Evolutionary conservation across 37 sponge, comb jelly and placozoan species (phyloP), one percentile per base, ranked within the genome.

Genomic region (Aphrocallistes beatrix): DNA sequence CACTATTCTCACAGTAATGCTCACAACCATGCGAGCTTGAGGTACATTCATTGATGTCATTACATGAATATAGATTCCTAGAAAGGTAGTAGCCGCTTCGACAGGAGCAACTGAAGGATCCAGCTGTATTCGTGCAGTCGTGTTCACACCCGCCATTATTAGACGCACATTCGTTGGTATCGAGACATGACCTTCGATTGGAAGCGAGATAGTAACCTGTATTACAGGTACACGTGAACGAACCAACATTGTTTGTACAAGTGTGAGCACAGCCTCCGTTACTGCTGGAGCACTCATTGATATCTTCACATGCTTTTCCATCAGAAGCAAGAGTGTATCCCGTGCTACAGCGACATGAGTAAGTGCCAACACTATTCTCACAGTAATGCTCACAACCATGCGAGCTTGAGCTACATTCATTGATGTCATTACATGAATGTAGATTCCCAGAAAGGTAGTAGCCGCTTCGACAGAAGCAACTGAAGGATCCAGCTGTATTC

Each of bases 91-190:
- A 87, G 10, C 84, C 87, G 1, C 39, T 0, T 0, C 83, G 39
- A 34, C 87, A 87, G 83, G 36, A 32, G 60, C 87, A 87, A 23
- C 25, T 28, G 48, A 81, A 88, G 23, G 37, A 19, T 0, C 88
- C 88, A 1, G 32, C 6, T 0, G 38, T 49, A 69, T 87, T 87
- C 0, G 45, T 47, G 34, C 84, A 84, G 34, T 42, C 37, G n/a
- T n/a, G n/a, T n/a, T n/a, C n/a, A n/a, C n/a, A n/a, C n/a, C n/a
- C n/a, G n/a, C n/a, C n/a, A n/a, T n/a, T n/a, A n/a, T n/a, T n/a
- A n/a, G n/a, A n/a, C n/a, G n/a, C n/a, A n/a, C n/a, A n/a, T n/a
- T n/a, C n/a, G n/a, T n/a, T n/a, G n/a, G n/a, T n/a, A n/a, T n/a
- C n/a, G 28, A 17, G 36, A 60, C 75, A 60, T 6, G 9, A 36